These are phyloP conservation scores for Clytia hemisphaerica DNA, from an alignment of 30 jellyfish, hydroid and myxozoan genomes.

Conservation along the genomic window DNA sequence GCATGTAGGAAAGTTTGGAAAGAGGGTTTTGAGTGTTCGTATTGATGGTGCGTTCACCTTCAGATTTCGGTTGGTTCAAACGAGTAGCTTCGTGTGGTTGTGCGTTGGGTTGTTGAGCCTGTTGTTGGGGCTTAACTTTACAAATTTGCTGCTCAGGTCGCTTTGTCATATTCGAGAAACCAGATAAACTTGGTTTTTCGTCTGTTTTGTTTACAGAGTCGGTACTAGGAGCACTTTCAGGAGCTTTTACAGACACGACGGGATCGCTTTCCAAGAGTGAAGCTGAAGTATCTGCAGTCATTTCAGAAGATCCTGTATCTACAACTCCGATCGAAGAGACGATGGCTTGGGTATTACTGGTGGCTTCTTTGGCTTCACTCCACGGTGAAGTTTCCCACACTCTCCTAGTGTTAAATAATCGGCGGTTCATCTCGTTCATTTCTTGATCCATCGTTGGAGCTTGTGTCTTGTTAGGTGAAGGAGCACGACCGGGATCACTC, in stretches of 20 bases:
- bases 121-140: constrained; percentile 94
- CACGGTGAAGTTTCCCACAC: constrained; percentile 67
- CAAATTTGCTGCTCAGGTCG: constrained; percentile 69
- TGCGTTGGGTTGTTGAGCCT: too few relatives aligned
- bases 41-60: too few relatives aligned
- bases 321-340: constrained; percentile 40
- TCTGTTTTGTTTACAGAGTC: constrained; percentile 12
- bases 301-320: constrained; percentile 22
- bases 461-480: constrained; percentile 28
- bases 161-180: not conserved
- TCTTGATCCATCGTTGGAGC: constrained; percentile 66
- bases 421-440: constrained; percentile 64
- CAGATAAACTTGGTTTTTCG: constrained; percentile 21
- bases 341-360: constrained; percentile 27
- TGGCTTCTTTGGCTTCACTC: constrained; percentile 31
- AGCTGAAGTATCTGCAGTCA: constrained; percentile 35
- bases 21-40: too few relatives aligned
- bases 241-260: constrained; percentile 20
- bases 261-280: constrained; percentile 18
- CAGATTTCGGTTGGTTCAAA: too few relatives aligned
- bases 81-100: too few relatives aligned
- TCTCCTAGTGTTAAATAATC: constrained; percentile 50
- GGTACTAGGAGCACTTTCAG: constrained; percentile 13
- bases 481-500: constrained; percentile 92
- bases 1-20: too few relatives aligned